Conservation (phyloP, 2,888 invertebrate species). For the Ormyrus nitidulus region DNA sequence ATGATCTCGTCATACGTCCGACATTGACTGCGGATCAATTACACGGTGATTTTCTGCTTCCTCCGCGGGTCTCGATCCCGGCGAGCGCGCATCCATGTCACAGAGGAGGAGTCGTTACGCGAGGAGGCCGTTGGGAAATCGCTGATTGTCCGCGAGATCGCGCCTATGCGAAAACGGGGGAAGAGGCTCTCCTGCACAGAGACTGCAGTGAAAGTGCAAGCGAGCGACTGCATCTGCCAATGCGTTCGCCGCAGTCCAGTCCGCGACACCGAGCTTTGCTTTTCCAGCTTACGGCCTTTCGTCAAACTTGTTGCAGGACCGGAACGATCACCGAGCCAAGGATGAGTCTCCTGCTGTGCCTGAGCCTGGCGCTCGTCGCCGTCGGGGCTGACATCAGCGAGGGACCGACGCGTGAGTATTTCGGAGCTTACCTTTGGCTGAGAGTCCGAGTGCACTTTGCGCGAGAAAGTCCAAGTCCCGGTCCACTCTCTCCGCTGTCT, state of each 20-base stretch:
- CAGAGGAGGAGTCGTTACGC: background rate
- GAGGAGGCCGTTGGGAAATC: background rate
- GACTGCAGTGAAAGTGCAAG: background rate
- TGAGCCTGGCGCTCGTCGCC: background rate
- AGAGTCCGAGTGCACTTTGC: background rate
- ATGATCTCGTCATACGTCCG: no score
- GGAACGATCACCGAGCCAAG: background rate
- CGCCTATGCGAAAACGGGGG: background rate
- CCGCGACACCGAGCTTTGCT: background rate
- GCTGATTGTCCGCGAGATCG: background rate
- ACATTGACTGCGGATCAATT: no score
- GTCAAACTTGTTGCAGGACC: background rate
- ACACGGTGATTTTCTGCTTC: no score
- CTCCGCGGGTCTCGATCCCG: background rate
- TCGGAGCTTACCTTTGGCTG: background rate
- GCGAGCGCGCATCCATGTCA: background rate
- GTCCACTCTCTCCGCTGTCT: background rate
- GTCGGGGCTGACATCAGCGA: slow-evolving; percentile 45
- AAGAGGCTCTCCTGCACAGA: background rate
- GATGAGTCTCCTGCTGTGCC: background rate
- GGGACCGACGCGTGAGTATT: slow-evolving; percentile 58
- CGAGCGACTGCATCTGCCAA: slow-evolving; percentile 47
- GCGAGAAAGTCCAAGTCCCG: background rate
- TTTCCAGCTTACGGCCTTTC: background rate
- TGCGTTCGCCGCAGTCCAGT: slow-evolving; percentile 12